These are phyloP conservation scores for Esox masquinongy DNA, from an alignment of 2,797 vertebrate species.

Conservation along the genomic window DNA sequence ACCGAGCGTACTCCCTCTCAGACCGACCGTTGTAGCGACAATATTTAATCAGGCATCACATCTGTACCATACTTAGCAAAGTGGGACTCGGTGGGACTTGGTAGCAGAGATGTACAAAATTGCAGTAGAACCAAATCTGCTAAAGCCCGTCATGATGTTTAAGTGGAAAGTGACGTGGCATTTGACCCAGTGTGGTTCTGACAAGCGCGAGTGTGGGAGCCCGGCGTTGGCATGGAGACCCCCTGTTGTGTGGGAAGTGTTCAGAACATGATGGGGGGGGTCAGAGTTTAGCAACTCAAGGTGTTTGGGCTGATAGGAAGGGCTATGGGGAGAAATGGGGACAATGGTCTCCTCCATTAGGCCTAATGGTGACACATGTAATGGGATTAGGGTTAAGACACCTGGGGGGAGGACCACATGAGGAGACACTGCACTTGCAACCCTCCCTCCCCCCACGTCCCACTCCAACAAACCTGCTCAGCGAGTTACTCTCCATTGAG, in stretches of 20 bases:
- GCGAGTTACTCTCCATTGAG: conserved; percentile 2
- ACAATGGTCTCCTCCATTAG: conserved; percentile 74
- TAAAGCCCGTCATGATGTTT: too few relatives aligned
- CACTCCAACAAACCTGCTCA: conserved; percentile 53
- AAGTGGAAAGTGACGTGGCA: too few relatives aligned
- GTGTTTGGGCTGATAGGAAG: conserved; percentile 59
- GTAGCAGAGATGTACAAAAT: too few relatives aligned
- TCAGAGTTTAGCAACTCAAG: conserved; percentile 71
- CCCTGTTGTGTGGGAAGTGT: conserved; percentile 72
- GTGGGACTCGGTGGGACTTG: too few relatives aligned
- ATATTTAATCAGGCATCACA: too few relatives aligned
- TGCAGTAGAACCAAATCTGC: too few relatives aligned
- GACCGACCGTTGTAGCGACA: background rate
- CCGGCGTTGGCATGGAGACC: conserved; percentile 66
- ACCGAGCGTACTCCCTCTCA: background rate
- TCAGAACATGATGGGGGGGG: conserved; percentile 65
- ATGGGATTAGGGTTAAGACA: conserved; percentile 73
- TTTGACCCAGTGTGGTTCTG: conserved; percentile 3
- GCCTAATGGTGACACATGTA: conserved; percentile 77
- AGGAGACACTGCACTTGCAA: conserved; percentile 48
- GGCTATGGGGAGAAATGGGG: conserved; percentile 63
- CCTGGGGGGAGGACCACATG: conserved; percentile 72
- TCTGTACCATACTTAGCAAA: too few relatives aligned
- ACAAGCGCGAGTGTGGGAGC: conserved; percentile 17
- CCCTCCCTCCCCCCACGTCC: conserved; percentile 14